These are phyloP conservation scores for Pammene aurita DNA, from an alignment of 2,888 invertebrate genomes.

Conservation along the genomic window DNA sequence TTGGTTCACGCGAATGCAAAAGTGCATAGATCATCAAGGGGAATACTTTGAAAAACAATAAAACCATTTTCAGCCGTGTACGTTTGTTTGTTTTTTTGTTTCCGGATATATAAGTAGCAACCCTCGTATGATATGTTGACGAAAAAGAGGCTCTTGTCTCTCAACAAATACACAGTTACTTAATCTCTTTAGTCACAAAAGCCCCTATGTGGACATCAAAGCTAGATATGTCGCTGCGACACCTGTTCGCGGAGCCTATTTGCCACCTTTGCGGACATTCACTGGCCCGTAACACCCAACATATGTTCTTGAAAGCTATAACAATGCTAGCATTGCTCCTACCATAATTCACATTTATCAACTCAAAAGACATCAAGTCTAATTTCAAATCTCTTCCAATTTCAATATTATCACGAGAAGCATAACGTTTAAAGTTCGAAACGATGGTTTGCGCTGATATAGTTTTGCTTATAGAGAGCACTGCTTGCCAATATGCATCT, in stretches of 20 bases:
- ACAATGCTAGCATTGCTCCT: conserved; percentile 18
- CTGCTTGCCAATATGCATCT: conserved; percentile 22
- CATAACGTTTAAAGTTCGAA: neutral
- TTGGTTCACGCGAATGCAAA: too few relatives aligned
- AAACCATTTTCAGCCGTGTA: too few relatives aligned
- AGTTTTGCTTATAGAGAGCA: conserved; percentile 1
- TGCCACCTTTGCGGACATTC: conserved; percentile 24
- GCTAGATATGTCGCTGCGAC: conserved; percentile 10
- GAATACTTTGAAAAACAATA: too few relatives aligned
- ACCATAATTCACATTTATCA: conserved; percentile 1
- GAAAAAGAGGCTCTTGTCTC: too few relatives aligned
- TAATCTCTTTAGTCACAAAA: too few relatives aligned
- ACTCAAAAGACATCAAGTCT: neutral
- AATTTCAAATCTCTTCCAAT: neutral
- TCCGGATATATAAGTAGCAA: too few relatives aligned
- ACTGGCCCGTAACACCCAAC: conserved; percentile 18
- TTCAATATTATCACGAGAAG: neutral
- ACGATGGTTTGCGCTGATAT: neutral
- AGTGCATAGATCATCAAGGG: too few relatives aligned
- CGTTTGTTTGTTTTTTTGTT: too few relatives aligned
- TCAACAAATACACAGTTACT: too few relatives aligned
- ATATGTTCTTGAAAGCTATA: conserved; percentile 31
- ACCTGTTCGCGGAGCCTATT: conserved; percentile 25
- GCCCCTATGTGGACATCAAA: neutral
- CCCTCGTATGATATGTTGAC: too few relatives aligned